phyloP scores from a whole-genome alignment of 2,888 invertebrate genomes.

The Philaethria dido region DNA sequence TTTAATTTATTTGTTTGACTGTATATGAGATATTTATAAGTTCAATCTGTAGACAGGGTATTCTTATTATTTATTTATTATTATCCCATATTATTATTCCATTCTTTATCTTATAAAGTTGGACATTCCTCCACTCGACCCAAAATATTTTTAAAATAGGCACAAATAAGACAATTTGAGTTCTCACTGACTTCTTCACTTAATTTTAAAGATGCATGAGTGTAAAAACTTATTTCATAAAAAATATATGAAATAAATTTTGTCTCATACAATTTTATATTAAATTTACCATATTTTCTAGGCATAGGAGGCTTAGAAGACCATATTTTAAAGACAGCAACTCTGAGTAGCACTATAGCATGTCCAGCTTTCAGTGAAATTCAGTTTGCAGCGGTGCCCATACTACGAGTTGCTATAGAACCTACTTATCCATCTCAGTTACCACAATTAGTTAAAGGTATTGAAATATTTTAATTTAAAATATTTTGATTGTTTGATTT shows the following conservation, averaged over 20 bases:
- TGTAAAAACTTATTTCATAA: no score
- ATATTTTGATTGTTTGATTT: not conserved
- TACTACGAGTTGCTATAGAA: slow-evolving; percentile 96
- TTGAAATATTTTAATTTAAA: not conserved
- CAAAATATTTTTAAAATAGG: no score
- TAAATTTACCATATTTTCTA: slow-evolving; percentile 49
- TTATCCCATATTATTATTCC: no score
- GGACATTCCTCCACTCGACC: no score
- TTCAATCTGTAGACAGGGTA: no score
- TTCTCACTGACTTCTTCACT: no score
- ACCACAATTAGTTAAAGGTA: slow-evolving; percentile 86
- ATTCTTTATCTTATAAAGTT: no score
- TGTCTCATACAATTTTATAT: no score
- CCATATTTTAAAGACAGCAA: slow-evolving; percentile 94
- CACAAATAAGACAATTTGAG: no score
- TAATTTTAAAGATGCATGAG: no score
- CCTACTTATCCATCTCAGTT: slow-evolving; percentile 92
- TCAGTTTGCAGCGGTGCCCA: slow-evolving; percentile 90
- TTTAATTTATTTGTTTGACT: not conserved
- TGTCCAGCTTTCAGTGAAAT: slow-evolving; percentile 95
- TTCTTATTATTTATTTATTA: no score
- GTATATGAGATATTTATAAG: slow-evolving; percentile 1
- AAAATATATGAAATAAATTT: no score
- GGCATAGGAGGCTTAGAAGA: slow-evolving; percentile 94
- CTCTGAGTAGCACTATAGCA: slow-evolving; percentile 90